Evolutionary conservation across 2,888 invertebrate species (phyloP), one percentile per base, ranked within the genome.

Genomic region (Autographa pulchrina): DNA sequence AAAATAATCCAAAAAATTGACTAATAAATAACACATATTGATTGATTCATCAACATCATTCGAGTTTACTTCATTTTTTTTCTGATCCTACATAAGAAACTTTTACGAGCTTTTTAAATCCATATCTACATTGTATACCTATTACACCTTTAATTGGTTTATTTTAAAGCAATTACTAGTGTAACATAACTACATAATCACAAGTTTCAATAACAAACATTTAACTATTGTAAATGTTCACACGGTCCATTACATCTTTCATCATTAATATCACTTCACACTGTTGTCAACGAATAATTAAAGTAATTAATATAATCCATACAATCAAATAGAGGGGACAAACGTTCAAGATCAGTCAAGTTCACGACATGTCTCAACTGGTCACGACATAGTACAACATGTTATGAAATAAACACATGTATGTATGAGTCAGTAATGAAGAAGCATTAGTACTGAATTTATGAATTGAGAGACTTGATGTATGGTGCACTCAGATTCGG

Each of bases 341-440:
- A 93, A 93, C 91, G 90, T 85, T 83, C 78, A 80, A 86, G 89
- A 92, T 92, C 89, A 91, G 90, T 93, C 93, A 94, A 93, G 94
- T 94, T 93, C 94, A 91, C 83, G 92, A 92, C 92, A 90, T 78
- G 93, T 86, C 86, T 85, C 82, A 90, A 94, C 95, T 87, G 90
- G 95, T 95, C 95, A 92, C 91, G 94, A 94, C 95, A 90, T 78
- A 80, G 83, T 84, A 86, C 86, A 86, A 89, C 86, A 90, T 90
- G 91, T 92, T 90, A 90, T 90, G 88, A 90, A 91, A 92, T 89
- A 89, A 90, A 89, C 89, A 88, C 82, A 89, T 74, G 72, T 66
- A 71, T 74, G 72, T 67, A 72, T 93, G 94, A 93, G 74, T 92
- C 91, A 92, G 72, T 86, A 86, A 88, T 86, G 81, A 85, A 88